Conservation (phyloP, 2,888 invertebrate genomes). For the Dolichopus griseipennis region DNA sequence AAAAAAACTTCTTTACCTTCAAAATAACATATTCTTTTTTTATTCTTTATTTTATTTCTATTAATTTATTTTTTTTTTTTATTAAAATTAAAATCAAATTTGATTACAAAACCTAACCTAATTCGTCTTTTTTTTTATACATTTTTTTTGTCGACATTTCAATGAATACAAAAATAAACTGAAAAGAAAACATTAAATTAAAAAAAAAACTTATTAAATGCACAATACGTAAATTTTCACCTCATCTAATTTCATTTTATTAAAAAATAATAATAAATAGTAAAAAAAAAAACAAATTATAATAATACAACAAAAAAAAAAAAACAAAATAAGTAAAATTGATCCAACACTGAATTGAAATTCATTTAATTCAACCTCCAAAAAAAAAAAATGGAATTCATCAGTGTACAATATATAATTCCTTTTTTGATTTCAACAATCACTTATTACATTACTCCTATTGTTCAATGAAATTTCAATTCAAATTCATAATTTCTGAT, state of each 20-base stretch:
- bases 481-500: background rate
- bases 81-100: conserved; percentile 2
- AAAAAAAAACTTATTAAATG: background rate
- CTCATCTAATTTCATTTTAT: background rate
- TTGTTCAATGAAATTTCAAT: conserved; percentile 6
- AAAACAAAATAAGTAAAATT: background rate
- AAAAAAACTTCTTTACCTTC: too few species aligned
- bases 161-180: background rate
- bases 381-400: background rate
- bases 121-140: background rate
- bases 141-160: background rate
- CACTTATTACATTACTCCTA: background rate
- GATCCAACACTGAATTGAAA: background rate
- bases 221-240: conserved; percentile 6
- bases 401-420: background rate
- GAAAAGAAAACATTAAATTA: background rate
- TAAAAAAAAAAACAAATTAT: too few species aligned
- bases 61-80: background rate
- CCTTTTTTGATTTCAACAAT: background rate
- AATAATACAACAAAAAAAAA: too few species aligned
- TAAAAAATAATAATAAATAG: background rate
- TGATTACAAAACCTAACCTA: conserved; percentile 3
- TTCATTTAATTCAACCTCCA: conserved; percentile 1
- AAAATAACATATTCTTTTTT: too few species aligned
- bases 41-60: background rate